A percentile compares a stretch with the other conserved stretches of the same genome.
phyloP scores from a whole-genome alignment of 1,140 invertebrate genomes.

The Drosophila albomicans region DNA sequence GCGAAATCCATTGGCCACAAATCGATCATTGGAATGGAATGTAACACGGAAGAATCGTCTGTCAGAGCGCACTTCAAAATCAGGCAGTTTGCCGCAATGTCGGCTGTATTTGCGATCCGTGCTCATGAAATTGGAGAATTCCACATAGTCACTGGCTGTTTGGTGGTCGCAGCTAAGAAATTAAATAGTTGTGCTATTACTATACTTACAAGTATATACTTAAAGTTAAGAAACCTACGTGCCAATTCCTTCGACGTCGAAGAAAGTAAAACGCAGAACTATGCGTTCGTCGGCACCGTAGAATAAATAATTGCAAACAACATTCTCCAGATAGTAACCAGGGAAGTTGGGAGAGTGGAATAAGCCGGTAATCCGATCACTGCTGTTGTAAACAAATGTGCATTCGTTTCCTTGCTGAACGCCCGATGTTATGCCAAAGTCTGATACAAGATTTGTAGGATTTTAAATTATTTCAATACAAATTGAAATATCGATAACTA shows the following conservation, averaged over 20 bases:
- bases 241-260: constrained; percentile 95
- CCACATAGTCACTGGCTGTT: constrained; percentile 96
- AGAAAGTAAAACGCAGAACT: constrained; percentile 94
- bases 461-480: no score
- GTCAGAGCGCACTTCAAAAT: constrained; percentile 94
- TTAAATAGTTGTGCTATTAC: not conserved
- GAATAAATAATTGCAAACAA: constrained; percentile 98
- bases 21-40: constrained; percentile 96
- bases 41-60: constrained; percentile 97
- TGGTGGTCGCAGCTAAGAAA: constrained; percentile 91
- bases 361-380: constrained; percentile 90
- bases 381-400: constrained; percentile 93
- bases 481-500: not conserved
- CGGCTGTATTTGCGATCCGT: constrained; percentile 93
- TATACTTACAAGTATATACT: not conserved
- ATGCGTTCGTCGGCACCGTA: constrained; percentile 94
- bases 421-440: constrained; percentile 92
- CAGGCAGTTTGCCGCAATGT: constrained; percentile 92
- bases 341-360: constrained; percentile 97
- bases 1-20: constrained; percentile 97
- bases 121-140: constrained; percentile 96
- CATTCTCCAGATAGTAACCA: constrained; percentile 95
- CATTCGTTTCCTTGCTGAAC: constrained; percentile 91
- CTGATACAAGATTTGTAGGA: constrained; percentile 25
- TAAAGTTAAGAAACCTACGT: constrained; percentile 88